These are phyloP conservation scores for Camptogramma bilineatum DNA, from an alignment of 2,888 invertebrate genomes.

Conservation along the genomic window DNA sequence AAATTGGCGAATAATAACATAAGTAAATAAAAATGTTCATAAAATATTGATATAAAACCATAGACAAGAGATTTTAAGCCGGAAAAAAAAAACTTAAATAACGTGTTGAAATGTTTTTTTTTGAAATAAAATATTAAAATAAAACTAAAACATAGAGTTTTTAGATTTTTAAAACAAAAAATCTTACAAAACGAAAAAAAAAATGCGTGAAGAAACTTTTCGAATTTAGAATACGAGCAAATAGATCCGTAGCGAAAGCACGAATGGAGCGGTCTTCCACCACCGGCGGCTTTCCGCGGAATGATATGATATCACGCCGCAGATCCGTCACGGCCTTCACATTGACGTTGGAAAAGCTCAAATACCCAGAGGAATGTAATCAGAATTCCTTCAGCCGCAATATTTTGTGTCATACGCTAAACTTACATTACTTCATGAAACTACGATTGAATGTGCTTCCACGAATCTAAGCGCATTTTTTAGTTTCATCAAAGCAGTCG, in stretches of 20 bases:
- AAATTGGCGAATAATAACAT: too few species aligned
- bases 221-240: slow-evolving; percentile 5
- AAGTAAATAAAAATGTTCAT: too few species aligned
- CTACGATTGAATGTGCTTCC: background rate
- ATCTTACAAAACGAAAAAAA: slow-evolving; percentile 16
- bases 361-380: slow-evolving; percentile 14
- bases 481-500: background rate
- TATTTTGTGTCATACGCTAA: slow-evolving; percentile 9
- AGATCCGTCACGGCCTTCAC: slow-evolving; percentile 29
- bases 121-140: too few species aligned
- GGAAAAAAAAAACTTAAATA: too few species aligned
- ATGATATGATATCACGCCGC: slow-evolving; percentile 32
- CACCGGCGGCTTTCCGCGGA: slow-evolving; percentile 24
- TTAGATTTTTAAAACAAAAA: slow-evolving; percentile 13
- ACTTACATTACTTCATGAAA: background rate
- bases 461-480: background rate
- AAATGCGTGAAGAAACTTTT: background rate
- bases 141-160: background rate
- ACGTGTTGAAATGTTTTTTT: too few species aligned
- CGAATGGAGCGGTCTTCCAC: slow-evolving; percentile 9
- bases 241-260: slow-evolving; percentile 19
- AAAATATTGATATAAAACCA: too few species aligned
- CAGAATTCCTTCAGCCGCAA: background rate
- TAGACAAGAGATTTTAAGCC: too few species aligned
- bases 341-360: slow-evolving; percentile 28